Percentiles rank a stretch among this genome's conserved stretches.
Conservation (phyloP, 2,888 invertebrate genomes). For the Endomychus coccineus region DNA sequence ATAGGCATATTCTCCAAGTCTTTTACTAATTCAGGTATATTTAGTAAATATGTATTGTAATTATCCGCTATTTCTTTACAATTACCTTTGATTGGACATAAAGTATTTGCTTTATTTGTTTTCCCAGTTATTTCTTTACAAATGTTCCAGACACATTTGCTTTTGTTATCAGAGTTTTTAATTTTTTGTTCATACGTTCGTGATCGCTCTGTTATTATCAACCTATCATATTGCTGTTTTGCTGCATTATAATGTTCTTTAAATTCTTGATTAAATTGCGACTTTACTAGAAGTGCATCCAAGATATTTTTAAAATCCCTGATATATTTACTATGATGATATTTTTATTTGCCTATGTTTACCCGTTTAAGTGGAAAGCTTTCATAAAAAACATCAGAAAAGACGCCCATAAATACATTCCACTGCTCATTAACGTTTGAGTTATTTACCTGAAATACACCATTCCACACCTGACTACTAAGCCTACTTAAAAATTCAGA, state of each 20-base stretch:
- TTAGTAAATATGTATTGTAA: constrained; percentile 5
- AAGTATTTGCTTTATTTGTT: not conserved
- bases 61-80: not conserved
- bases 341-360: not conserved
- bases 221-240: constrained; percentile 2
- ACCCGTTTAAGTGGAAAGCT: constrained; percentile 1
- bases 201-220: constrained; percentile 1
- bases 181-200: constrained; percentile 5
- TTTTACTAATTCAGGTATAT: too few species aligned
- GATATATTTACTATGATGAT: not conserved
- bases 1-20: too few species aligned
- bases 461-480: not conserved
- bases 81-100: constrained; percentile 1
- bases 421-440: constrained; percentile 2
- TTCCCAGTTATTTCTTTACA: constrained; percentile 4
- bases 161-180: constrained; percentile 4
- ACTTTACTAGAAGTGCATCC: not conserved
- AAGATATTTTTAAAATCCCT: not conserved
- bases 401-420: not conserved
- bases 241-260: not conserved
- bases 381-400: not conserved
- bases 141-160: constrained; percentile 6
- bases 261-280: not conserved
- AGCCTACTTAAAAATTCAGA: not conserved
- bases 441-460: too few species aligned